Evolutionary conservation across 2,797 vertebrate species (phyloP).

Genomic region (Danio aesculapii): DNA sequence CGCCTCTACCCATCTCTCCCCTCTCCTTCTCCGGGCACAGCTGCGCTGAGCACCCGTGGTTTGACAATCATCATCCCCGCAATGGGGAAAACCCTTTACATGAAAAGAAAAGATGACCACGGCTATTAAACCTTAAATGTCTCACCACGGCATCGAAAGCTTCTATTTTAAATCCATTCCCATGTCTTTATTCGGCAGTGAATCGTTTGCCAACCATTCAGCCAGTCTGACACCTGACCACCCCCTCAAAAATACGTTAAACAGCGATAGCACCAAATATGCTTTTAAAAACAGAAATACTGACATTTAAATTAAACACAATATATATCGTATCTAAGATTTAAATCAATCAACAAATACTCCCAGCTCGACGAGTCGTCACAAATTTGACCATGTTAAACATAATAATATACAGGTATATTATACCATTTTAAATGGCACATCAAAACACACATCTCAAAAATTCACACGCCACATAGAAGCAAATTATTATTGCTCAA

Average conservation of each 20-base stretch:
- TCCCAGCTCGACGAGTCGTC: neutral
- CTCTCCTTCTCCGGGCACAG: slow-evolving; percentile 57
- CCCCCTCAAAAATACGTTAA: neutral
- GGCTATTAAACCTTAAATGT: neutral
- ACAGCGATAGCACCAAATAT: neutral
- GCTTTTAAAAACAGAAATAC: neutral
- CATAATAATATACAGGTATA: neutral
- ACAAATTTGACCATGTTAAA: neutral
- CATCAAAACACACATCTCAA: neutral
- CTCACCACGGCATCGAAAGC: neutral
- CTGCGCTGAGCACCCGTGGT: slow-evolving; percentile 72
- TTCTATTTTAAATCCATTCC: neutral
- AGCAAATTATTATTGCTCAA: neutral
- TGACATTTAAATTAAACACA: neutral
- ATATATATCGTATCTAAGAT: neutral
- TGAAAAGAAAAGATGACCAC: slow-evolving; percentile 1
- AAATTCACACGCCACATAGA: neutral
- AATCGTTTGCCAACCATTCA: neutral
- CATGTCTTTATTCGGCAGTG: neutral
- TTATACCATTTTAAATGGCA: neutral
- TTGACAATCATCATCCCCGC: slow-evolving; percentile 70
- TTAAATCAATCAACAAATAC: neutral
- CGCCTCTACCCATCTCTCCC: slow-evolving; percentile 25
- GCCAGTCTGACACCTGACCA: slow-evolving; percentile 26
- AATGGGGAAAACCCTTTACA: slow-evolving; percentile 78